Conservation (phyloP, 2,888 invertebrate species). For the Hartigia nigra region DNA sequence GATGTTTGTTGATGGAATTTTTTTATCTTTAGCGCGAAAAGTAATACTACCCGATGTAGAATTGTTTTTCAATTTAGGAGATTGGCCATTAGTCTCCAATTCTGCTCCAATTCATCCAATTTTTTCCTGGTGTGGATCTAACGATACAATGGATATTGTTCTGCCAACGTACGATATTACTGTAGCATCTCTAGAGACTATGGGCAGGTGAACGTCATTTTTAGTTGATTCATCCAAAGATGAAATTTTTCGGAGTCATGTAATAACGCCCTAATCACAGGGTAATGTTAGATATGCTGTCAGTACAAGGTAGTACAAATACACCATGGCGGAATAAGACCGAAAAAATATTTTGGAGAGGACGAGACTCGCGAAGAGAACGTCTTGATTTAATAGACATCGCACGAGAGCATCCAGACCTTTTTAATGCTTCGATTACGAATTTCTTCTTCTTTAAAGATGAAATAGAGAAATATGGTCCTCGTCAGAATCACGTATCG, state of each 20-base stretch:
- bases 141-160: slow-evolving; percentile 86
- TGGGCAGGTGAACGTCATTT: slow-evolving; percentile 80
- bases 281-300: slow-evolving; percentile 89
- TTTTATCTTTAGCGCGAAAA: slow-evolving; percentile 85
- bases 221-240: not conserved
- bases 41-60: slow-evolving; percentile 87
- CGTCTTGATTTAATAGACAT: slow-evolving; percentile 85
- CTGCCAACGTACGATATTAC: slow-evolving; percentile 96
- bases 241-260: not conserved
- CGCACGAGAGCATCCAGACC: slow-evolving; percentile 77
- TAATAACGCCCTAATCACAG: slow-evolving; percentile 65
- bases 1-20: slow-evolving; percentile 91
- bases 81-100: slow-evolving; percentile 86
- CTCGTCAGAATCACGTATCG: slow-evolving; percentile 84
- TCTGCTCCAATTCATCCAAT: slow-evolving; percentile 77
- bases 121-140: slow-evolving; percentile 97
- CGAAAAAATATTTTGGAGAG: slow-evolving; percentile 88
- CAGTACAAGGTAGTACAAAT: slow-evolving; percentile 85
- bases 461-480: slow-evolving; percentile 86
- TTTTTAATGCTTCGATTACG: slow-evolving; percentile 92
- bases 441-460: slow-evolving; percentile 96
- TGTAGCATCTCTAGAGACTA: slow-evolving; percentile 90
- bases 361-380: slow-evolving; percentile 89
- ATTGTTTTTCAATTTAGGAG: slow-evolving; percentile 92
- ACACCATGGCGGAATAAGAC: slow-evolving; percentile 80